Evolutionary conservation across 2,797 vertebrate genomes (phyloP).

Genomic region (Gymnothorax javanicus): DNA sequence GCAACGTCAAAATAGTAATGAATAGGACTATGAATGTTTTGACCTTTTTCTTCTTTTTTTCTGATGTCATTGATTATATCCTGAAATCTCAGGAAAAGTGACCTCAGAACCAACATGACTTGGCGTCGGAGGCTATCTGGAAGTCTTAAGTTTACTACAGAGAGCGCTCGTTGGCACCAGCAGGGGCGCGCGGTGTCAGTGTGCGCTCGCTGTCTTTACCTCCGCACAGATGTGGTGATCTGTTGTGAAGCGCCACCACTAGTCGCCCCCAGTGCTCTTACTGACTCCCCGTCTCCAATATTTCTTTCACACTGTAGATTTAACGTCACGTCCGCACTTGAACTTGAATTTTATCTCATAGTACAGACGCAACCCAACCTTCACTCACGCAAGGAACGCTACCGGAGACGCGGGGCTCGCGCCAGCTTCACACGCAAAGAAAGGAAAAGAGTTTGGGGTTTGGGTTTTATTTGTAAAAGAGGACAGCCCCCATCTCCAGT

Average conservation of each 20-base stretch:
- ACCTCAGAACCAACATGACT: neutral
- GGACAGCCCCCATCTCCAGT: constrained; percentile 70
- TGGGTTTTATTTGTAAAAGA: constrained; percentile 71
- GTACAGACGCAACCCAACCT: constrained; percentile 86
- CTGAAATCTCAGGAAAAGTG: neutral
- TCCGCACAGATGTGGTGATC: constrained; percentile 53
- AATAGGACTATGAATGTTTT: neutral
- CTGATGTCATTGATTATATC: neutral
- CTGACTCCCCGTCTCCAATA: constrained; percentile 72
- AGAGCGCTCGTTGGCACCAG: neutral
- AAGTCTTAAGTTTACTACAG: neutral
- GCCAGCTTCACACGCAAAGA: constrained; percentile 88
- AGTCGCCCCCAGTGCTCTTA: constrained; percentile 85
- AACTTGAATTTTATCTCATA: constrained; percentile 93
- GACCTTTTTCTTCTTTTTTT: neutral
- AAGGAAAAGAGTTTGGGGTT: constrained; percentile 75
- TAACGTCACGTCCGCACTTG: constrained; percentile 93
- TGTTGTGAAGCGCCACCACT: constrained; percentile 80
- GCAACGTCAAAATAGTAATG: neutral
- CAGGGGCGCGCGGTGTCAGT: constrained; percentile 33
- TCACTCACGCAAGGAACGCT: constrained; percentile 81
- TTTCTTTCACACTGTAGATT: constrained; percentile 82
- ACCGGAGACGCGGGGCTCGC: constrained; percentile 83
- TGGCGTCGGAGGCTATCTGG: neutral
- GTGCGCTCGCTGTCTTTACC: constrained; percentile 25